Evolutionary conservation across 2,113 vertebrate species (phyloP), one percentile per base, ranked within the genome.

Genomic region (Dicentrarchus labrax): DNA sequence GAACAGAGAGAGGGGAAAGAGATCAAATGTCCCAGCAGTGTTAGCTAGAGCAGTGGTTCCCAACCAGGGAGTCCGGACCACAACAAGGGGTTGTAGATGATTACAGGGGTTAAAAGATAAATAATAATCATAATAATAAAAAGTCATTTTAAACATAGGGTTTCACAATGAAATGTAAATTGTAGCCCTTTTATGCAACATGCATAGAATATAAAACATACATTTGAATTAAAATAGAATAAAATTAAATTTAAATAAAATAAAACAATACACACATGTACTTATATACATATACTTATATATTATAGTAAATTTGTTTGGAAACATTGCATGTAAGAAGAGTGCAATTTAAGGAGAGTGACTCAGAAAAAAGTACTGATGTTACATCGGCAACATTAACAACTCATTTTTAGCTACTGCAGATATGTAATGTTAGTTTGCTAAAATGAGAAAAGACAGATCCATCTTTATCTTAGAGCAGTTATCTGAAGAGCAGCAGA

Each of bases 1-100:
- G 48, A 77, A 38, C 60, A 38, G 24, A 73, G 57, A 21, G 59
- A 47, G 50, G 51, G 68, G 47, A 54, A 69, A 69, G 62, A 36
- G 68, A 47, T 30, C 56, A 15, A 39, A 22, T 59, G 30, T 77
- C 51, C 43, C 50, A 72, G 62, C 47, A 43, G 54, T 57, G 12
- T 22, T 17, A 16, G 24, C 65, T n/a, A 9, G 0, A 24, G 50
- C 62, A 22, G 4, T 19, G 17, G 7, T 43, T 30, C 36, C 53
- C 10, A 53, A 16, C 48, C n/a, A 36, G 6, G 22, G 21, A 38
- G 30, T 6, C 6, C 1, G 15, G n/a, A 11, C 22, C 10, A 2
- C 21, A 36, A 47, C 38, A 53, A 43, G 13, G 12, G 8, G 8
- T 24, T 36, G 17, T 6, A 53, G 19, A 8, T 21, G 50, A 56